A percentile compares a stretch with the other conserved stretches of the same genome.
These are phyloP conservation scores for Macrosoma leucophasiata DNA, from an alignment of 2,888 invertebrate species.

Conservation along the genomic window DNA sequence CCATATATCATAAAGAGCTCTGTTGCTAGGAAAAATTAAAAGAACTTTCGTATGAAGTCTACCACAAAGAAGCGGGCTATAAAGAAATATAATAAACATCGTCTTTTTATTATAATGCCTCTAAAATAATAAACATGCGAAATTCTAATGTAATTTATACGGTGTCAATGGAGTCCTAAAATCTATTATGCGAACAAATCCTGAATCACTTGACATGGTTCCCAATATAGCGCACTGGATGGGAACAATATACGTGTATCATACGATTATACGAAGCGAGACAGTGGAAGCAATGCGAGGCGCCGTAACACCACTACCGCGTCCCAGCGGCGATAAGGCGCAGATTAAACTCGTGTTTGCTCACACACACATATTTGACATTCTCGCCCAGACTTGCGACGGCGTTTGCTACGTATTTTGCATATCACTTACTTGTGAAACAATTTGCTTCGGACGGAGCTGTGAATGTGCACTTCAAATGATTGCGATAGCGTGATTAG, in stretches of 20 bases:
- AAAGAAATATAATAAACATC: no score
- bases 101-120: no score
- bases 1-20: no score
- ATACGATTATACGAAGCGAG: slow-evolving; percentile 20
- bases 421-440: slow-evolving; percentile 61
- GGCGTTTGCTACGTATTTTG: slow-evolving; percentile 55
- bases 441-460: slow-evolving; percentile 57
- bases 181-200: slow-evolving; percentile 32
- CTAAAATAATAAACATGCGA: no score
- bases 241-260: slow-evolving; percentile 14
- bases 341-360: slow-evolving; percentile 69
- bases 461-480: no score
- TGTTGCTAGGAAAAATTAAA: no score
- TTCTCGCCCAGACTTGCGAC: slow-evolving; percentile 56
- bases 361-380: slow-evolving; percentile 66
- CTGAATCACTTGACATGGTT: slow-evolving; percentile 36
- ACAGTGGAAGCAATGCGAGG: slow-evolving; percentile 20
- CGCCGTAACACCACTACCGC: slow-evolving; percentile 27
- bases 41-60: no score
- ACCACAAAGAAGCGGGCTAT: no score
- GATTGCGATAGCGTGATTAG: no score
- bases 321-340: slow-evolving; percentile 54
- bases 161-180: slow-evolving; percentile 25
- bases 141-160: no score
- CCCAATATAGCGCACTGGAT: slow-evolving; percentile 34